A percentile compares a stretch with the other conserved stretches of the same genome.
Evolutionary conservation across 2,797 vertebrate genomes (phyloP).

Genomic region (Aphelocoma californica): DNA sequence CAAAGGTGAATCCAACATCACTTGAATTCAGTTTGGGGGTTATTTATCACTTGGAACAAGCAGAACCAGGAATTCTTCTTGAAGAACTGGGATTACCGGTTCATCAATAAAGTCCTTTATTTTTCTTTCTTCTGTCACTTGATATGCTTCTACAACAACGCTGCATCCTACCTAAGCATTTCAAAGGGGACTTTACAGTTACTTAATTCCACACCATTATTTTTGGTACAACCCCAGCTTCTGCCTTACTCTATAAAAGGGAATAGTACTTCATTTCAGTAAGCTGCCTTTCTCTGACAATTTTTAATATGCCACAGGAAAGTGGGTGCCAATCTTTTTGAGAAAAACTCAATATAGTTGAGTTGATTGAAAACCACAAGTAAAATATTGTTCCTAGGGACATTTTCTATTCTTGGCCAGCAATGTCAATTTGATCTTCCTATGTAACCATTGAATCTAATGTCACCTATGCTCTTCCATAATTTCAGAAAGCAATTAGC

Average conservation of each 20-base stretch:
- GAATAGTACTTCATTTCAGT: constrained; percentile 17
- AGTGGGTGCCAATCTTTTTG: not conserved
- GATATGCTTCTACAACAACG: not conserved
- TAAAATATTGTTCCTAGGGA: not conserved
- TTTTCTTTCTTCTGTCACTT: not conserved
- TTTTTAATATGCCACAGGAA: not conserved
- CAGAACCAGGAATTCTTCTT: not conserved
- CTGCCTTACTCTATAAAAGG: not conserved
- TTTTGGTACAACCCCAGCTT: constrained; percentile 14
- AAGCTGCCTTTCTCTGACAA: constrained; percentile 4
- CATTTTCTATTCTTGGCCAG: not conserved
- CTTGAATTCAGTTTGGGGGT: not conserved
- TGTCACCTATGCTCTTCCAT: not conserved
- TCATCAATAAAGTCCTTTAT: not conserved
- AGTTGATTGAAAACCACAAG: not conserved
- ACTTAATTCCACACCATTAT: not conserved
- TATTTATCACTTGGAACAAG: not conserved
- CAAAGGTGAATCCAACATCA: not conserved
- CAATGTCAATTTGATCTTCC: not conserved
- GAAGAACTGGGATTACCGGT: not conserved
- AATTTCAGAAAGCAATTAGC: not conserved
- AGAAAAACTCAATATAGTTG: not conserved
- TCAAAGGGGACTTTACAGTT: not conserved
- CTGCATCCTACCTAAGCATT: not conserved
- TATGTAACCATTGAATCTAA: not conserved